phyloP scores from a whole-genome alignment of 2,888 invertebrate species.

The Lasioglossum oenotherae region DNA sequence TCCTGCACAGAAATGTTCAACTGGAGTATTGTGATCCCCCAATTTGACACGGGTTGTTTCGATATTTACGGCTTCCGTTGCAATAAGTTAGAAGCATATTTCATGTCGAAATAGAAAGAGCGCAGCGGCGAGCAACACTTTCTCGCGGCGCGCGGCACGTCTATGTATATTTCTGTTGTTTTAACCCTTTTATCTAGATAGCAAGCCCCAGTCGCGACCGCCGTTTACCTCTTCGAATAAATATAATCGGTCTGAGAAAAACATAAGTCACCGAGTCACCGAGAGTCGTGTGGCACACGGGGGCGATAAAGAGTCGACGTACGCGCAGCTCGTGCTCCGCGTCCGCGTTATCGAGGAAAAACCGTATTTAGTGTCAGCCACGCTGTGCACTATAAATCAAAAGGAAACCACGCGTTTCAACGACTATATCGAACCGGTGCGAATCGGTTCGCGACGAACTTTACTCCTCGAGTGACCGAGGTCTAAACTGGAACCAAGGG shows the following conservation, averaged over 20 bases:
- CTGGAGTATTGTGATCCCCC: background rate
- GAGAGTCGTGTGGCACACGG: conserved; percentile 69
- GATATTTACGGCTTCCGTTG: background rate
- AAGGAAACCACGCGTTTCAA: conserved; percentile 39
- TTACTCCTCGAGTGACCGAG: conserved; percentile 60
- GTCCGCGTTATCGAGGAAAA: conserved; percentile 54
- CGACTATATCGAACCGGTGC: conserved; percentile 48
- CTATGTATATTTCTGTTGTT: background rate
- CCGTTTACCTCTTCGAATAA: background rate
- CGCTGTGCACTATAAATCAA: conserved; percentile 55
- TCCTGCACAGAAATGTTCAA: no score
- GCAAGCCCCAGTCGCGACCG: background rate
- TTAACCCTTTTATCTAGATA: background rate
- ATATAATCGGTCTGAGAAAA: conserved; percentile 18
- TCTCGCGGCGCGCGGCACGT: background rate
- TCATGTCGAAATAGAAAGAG: background rate
- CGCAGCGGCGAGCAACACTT: background rate
- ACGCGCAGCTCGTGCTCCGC: conserved; percentile 68
- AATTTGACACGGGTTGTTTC: background rate
- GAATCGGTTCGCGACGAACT: conserved; percentile 68
- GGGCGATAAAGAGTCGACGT: conserved; percentile 65
- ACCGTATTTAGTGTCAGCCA: conserved; percentile 58
- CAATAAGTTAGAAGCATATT: background rate
- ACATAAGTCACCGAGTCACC: conserved; percentile 47
- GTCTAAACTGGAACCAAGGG: conserved; percentile 20